These are phyloP conservation scores for Cygnus olor DNA, from an alignment of 2,797 vertebrate species.

Conservation along the genomic window DNA sequence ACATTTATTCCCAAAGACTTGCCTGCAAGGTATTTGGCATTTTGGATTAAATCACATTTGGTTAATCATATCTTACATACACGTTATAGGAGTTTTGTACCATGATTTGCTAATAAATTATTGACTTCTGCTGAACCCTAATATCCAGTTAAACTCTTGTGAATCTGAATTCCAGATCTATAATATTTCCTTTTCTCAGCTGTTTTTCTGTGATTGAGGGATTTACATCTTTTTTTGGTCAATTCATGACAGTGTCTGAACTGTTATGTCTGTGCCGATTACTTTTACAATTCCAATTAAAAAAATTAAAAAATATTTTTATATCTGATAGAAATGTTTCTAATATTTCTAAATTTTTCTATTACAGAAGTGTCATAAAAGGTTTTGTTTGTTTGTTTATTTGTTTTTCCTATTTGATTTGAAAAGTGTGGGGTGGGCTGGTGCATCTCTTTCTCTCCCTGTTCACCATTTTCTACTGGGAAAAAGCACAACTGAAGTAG, in stretches of 20 bases:
- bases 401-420: neutral
- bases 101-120: neutral
- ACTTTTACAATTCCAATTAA: neutral
- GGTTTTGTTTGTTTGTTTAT: neutral
- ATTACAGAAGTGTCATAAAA: neutral
- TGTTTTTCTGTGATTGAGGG: neutral
- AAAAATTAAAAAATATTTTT: neutral
- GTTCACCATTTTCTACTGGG: neutral
- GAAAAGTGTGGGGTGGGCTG: fast-evolving
- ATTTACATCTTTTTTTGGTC: neutral
- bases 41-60: neutral
- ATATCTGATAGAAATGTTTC: no score
- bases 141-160: neutral
- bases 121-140: fast-evolving
- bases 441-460: neutral
- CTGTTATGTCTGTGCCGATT: neutral
- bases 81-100: neutral
- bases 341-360: no score
- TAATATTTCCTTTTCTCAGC: neutral
- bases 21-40: neutral
- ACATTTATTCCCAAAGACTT: neutral
- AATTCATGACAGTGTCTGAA: neutral
- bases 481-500: neutral
- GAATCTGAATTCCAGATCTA: neutral
- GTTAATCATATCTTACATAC: neutral